phyloP scores from a whole-genome alignment of 1,140 invertebrate species.

The Zaprionus lachaisei region DNA sequence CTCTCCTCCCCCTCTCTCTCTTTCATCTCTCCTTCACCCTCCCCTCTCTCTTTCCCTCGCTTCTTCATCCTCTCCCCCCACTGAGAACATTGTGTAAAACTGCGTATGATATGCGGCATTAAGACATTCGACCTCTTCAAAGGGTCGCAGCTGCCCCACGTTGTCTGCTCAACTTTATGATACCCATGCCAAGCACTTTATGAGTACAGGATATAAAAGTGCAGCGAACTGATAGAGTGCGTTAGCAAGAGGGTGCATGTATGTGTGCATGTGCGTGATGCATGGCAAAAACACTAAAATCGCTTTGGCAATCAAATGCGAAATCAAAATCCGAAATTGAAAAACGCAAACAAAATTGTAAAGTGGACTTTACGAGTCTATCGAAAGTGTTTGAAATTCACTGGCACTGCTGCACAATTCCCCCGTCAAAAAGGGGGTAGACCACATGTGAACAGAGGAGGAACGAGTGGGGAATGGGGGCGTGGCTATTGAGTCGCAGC shows the following conservation, averaged over 20 bases:
- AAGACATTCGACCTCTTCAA: background rate
- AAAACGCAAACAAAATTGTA: conserved; percentile 79
- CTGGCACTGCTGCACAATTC: background rate
- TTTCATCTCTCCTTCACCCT: background rate
- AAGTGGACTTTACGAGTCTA: conserved; percentile 65
- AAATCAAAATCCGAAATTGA: conserved; percentile 81
- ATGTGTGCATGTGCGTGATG: conserved; percentile 8
- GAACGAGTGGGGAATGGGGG: background rate
- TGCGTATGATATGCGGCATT: conserved; percentile 5
- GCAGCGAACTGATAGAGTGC: conserved; percentile 13
- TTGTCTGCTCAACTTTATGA: background rate
- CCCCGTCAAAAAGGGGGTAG: conserved; percentile 23
- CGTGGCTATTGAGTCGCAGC: conserved; percentile 37
- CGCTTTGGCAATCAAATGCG: conserved; percentile 74
- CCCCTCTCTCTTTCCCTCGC: background rate
- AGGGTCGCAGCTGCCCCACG: background rate
- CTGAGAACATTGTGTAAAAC: background rate
- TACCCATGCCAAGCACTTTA: conserved; percentile 19
- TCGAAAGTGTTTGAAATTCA: conserved; percentile 71
- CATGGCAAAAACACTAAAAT: conserved; percentile 51
- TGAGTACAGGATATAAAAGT: conserved; percentile 35
- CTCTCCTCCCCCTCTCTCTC: background rate
- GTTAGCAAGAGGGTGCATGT: background rate
- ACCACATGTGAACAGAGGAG: background rate
- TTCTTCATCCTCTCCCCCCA: too few species aligned